A percentile compares a stretch with the other conserved stretches of the same genome.
These are phyloP conservation scores for Blastobasis lacticolella DNA, from an alignment of 2,888 invertebrate species.

Conservation along the genomic window DNA sequence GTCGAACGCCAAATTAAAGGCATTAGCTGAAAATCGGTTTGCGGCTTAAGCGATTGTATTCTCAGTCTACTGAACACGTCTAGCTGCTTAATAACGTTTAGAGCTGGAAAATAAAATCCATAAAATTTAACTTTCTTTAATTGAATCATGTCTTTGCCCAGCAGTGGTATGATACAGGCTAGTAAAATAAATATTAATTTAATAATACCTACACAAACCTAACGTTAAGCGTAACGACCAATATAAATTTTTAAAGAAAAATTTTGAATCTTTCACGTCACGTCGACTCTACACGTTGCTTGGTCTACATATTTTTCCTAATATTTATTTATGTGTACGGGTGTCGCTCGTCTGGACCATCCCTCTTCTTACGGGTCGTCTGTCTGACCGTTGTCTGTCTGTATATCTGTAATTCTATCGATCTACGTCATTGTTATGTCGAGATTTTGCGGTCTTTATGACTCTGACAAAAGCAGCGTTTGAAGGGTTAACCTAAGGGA, in stretches of 20 bases:
- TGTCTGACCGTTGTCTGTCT: constrained; percentile 30
- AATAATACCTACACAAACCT: too few species aligned
- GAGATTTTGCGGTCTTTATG: background rate
- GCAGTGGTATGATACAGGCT: too few species aligned
- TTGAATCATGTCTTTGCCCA: too few species aligned
- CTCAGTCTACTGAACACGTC: constrained; percentile 43
- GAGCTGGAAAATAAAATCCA: constrained; percentile 15
- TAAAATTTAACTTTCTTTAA: too few species aligned
- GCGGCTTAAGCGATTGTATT: constrained; percentile 34
- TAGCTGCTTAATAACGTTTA: constrained; percentile 21
- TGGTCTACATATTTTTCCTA: constrained; percentile 18
- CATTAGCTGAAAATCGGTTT: constrained; percentile 41
- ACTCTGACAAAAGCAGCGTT: too few species aligned
- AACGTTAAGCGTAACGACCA: too few species aligned
- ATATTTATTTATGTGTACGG: constrained; percentile 29
- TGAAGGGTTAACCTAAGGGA: too few species aligned
- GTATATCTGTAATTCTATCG: constrained; percentile 21
- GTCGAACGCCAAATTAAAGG: constrained; percentile 25
- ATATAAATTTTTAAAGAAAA: too few species aligned
- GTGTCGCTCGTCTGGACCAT: constrained; percentile 17
- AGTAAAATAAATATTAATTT: too few species aligned
- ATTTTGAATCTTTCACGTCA: too few species aligned
- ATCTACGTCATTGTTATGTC: background rate
- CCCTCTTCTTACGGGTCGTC: constrained; percentile 18
- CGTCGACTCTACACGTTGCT: background rate